Percentiles rank a stretch among this genome's conserved stretches.
Evolutionary conservation across 2,888 invertebrate genomes (phyloP).

Genomic region (Anaspis maculata): DNA sequence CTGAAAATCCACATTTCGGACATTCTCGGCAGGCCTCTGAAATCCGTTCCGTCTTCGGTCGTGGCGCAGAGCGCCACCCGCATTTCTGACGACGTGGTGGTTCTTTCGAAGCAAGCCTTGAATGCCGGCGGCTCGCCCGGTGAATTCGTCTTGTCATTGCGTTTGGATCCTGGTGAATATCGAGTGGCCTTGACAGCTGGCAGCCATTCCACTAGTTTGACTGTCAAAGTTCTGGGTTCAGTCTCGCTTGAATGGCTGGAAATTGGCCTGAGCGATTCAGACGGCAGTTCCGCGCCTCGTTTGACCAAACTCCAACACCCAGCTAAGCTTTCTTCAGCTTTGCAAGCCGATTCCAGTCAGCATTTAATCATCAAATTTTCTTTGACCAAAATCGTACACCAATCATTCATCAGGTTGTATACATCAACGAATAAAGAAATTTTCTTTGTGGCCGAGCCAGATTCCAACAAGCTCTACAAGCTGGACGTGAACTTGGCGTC

Average conservation of each 20-base stretch:
- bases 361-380: conserved; percentile 70
- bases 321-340: conserved; percentile 55
- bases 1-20: conserved; percentile 67
- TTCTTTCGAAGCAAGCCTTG: conserved; percentile 59
- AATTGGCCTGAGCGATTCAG: conserved; percentile 82
- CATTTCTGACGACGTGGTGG: conserved; percentile 64
- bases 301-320: conserved; percentile 66
- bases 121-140: conserved; percentile 51
- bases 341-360: conserved; percentile 86
- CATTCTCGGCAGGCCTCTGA: conserved; percentile 60
- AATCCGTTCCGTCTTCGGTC: conserved; percentile 63
- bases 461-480: conserved; percentile 66
- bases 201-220: conserved; percentile 44
- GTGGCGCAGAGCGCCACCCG: conserved; percentile 68
- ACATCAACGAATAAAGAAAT: conserved; percentile 65
- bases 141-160: conserved; percentile 70
- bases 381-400: conserved; percentile 69
- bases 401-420: conserved; percentile 77
- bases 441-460: conserved; percentile 88
- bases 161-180: conserved; percentile 80
- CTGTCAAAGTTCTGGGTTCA: conserved; percentile 65
- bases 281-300: conserved; percentile 77
- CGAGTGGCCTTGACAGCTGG: conserved; percentile 68
- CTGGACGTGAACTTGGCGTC: conserved; percentile 77
- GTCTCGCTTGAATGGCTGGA: conserved; percentile 71